Conservation (phyloP, 64 coral and sea anemone species). For the Porites australiensis region DNA sequence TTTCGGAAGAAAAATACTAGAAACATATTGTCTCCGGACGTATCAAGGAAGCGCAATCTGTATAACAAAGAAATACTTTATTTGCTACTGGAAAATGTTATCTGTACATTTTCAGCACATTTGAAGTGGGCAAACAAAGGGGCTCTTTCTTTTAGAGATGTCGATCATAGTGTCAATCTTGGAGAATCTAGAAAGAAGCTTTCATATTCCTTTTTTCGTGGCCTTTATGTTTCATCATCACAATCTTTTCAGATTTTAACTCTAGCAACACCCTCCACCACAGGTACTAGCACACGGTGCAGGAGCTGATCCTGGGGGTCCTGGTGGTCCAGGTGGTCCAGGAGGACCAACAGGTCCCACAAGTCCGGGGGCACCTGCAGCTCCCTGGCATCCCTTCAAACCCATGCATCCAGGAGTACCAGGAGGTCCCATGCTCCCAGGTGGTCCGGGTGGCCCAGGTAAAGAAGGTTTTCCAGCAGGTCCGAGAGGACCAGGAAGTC, state of each 20-base stretch:
- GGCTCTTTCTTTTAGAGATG: too few relatives aligned
- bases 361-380: slow-evolving; percentile 15
- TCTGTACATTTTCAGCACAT: too few relatives aligned
- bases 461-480: slow-evolving; percentile 26
- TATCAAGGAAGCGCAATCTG: too few relatives aligned
- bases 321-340: slow-evolving; percentile 24
- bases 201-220: too few relatives aligned
- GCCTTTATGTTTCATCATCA: too few relatives aligned
- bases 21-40: too few relatives aligned
- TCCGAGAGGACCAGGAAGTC: slow-evolving; percentile 43
- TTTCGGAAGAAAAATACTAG: too few relatives aligned
- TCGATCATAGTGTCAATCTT: too few relatives aligned
- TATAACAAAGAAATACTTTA: too few relatives aligned
- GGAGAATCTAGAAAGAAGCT: too few relatives aligned
- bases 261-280: neutral
- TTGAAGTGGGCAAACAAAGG: too few relatives aligned
- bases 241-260: neutral
- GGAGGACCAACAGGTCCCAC: slow-evolving; percentile 44
- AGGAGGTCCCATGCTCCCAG: slow-evolving; percentile 17
- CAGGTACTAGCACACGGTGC: neutral
- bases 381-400: neutral
- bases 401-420: slow-evolving; percentile 12
- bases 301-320: slow-evolving; percentile 20
- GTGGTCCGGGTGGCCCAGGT: slow-evolving; percentile 30
- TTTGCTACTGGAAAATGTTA: too few relatives aligned